Evolutionary conservation across 2,797 vertebrate species (phyloP).

Genomic region (Cyprinodon diabolis): DNA sequence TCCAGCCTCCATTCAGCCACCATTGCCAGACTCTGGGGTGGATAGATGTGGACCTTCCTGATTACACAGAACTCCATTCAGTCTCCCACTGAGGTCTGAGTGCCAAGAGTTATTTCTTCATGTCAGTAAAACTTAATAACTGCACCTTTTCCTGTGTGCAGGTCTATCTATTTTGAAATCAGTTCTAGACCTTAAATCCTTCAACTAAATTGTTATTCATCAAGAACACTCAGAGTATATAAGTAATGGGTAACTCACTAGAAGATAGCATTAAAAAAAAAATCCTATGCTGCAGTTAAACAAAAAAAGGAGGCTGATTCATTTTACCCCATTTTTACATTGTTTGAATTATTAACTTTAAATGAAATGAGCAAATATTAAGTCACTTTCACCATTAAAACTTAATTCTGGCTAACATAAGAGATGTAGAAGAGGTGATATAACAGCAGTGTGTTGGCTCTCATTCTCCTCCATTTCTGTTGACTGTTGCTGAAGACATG

Average conservation of each 20-base stretch:
- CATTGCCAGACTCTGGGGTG: too few species aligned
- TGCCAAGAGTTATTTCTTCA: too few species aligned
- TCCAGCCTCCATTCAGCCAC: too few species aligned
- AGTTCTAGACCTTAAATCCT: not conserved
- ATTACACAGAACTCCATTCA: too few species aligned
- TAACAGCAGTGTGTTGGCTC: not conserved
- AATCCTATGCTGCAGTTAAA: not conserved
- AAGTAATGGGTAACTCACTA: not conserved
- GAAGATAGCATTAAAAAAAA: not conserved
- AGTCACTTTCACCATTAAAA: constrained; percentile 7
- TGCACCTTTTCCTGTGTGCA: too few species aligned
- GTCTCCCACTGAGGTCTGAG: too few species aligned
- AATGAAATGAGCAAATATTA: not conserved
- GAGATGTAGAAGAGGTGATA: not conserved
- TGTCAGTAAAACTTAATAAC: too few species aligned
- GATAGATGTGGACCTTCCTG: too few species aligned
- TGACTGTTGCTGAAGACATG: not conserved
- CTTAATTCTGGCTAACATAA: constrained; percentile 4
- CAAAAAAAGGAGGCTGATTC: not conserved
- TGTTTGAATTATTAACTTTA: constrained; percentile 1
- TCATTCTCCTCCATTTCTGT: not conserved
- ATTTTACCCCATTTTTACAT: not conserved
- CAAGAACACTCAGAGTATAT: not conserved
- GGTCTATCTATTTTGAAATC: too few species aligned
- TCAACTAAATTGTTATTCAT: not conserved